Percentiles rank a stretch among this genome's conserved stretches.
These are phyloP conservation scores for Pollenia amentaria DNA, from an alignment of 2,888 invertebrate genomes.

Conservation along the genomic window DNA sequence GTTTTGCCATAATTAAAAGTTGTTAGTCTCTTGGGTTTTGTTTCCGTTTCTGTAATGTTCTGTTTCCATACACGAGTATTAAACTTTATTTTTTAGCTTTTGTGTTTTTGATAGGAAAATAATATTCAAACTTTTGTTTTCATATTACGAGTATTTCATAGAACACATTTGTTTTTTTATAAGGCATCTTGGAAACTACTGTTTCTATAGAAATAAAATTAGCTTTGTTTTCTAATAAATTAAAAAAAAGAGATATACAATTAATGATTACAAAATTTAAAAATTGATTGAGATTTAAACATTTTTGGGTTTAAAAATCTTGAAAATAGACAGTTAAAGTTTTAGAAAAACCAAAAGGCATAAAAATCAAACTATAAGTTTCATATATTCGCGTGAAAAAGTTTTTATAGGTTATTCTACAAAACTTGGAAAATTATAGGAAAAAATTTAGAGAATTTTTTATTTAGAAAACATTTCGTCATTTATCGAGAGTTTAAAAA, in stretches of 20 bases:
- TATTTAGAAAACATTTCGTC: no score
- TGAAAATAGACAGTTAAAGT: no score
- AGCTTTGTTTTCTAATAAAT: constrained; percentile 26
- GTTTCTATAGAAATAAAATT: constrained; percentile 24
- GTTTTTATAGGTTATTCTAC: no score
- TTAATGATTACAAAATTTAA: not conserved
- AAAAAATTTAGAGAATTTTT: no score
- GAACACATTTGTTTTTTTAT: constrained; percentile 11
- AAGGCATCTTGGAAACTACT: not conserved
- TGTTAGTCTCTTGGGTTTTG: constrained; percentile 62
- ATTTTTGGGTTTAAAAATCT: not conserved
- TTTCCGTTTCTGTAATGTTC: constrained; percentile 37
- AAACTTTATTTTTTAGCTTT: constrained; percentile 20
- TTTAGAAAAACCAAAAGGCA: no score
- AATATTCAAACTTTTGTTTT: constrained; percentile 47
- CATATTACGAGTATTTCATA: constrained; percentile 42
- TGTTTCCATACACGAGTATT: constrained; percentile 32
- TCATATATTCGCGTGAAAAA: no score
- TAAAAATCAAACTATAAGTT: no score
- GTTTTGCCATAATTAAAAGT: constrained; percentile 71
- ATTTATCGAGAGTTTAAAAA: no score
- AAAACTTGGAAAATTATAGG: no score
- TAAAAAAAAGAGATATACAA: not conserved
- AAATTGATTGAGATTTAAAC: not conserved
- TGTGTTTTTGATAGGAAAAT: not conserved